These are phyloP conservation scores for Lacanobia wlatinum DNA, from an alignment of 2,888 invertebrate species.

Conservation along the genomic window DNA sequence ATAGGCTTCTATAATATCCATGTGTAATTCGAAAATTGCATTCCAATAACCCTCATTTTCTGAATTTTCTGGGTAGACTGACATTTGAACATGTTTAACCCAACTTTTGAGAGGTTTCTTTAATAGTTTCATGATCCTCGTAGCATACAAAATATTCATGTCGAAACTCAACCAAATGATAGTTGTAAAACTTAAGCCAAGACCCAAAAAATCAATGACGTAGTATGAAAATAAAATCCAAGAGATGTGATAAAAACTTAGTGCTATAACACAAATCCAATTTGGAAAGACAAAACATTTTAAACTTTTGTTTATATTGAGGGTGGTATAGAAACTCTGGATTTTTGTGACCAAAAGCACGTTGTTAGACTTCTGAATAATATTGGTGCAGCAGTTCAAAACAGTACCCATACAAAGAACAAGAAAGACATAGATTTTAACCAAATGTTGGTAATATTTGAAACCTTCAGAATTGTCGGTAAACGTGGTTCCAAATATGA, in stretches of 20 bases:
- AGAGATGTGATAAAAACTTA: slow-evolving; percentile 4
- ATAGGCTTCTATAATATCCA: slow-evolving; percentile 20
- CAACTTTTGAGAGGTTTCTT: neutral
- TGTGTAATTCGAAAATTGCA: slow-evolving; percentile 12
- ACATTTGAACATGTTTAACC: slow-evolving; percentile 9
- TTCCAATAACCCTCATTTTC: slow-evolving; percentile 12
- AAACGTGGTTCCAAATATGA: neutral
- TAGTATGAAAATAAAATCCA: slow-evolving; percentile 8
- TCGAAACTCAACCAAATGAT: slow-evolving; percentile 5
- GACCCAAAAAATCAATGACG: neutral
- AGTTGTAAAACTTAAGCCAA: neutral
- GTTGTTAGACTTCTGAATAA: slow-evolving; percentile 13
- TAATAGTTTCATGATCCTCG: slow-evolving; percentile 13
- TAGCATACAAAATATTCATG: slow-evolving; percentile 6
- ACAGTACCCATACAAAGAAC: neutral
- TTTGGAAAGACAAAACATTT: neutral
- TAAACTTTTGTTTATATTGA: neutral
- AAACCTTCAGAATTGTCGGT: neutral
- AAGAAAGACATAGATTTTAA: neutral
- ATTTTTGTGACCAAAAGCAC: slow-evolving; percentile 6
- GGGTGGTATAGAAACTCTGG: slow-evolving; percentile 8
- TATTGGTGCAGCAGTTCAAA: slow-evolving; percentile 8
- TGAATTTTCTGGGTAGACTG: neutral
- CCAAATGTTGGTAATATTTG: slow-evolving; percentile 1
- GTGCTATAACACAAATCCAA: neutral